These are phyloP conservation scores for Acanthosepion lycidas DNA, from an alignment of 2,888 invertebrate genomes.

Conservation along the genomic window DNA sequence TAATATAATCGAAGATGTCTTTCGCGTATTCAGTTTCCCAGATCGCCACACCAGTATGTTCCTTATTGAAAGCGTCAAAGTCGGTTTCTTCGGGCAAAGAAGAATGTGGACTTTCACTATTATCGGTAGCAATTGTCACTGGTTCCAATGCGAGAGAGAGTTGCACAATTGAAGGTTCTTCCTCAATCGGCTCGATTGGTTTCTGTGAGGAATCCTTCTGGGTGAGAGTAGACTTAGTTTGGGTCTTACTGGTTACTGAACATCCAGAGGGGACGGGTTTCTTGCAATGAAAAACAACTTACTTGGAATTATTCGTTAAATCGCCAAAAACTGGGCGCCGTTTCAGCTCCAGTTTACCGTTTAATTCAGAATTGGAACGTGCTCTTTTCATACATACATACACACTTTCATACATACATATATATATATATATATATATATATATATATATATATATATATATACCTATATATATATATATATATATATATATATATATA, in stretches of 20 bases:
- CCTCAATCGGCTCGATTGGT: background rate
- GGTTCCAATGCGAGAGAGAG: background rate
- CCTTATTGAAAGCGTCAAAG: constrained; percentile 81
- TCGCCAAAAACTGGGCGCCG: background rate
- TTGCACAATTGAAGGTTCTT: background rate
- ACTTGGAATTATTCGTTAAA: background rate
- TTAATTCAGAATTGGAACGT: background rate
- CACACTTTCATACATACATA: too few species aligned
- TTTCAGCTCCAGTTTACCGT: background rate
- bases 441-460: too few species aligned
- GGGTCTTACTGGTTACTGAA: background rate
- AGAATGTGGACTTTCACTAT: background rate
- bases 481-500: too few species aligned
- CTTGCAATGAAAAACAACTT: background rate
- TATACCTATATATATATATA: too few species aligned
- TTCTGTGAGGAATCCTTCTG: background rate
- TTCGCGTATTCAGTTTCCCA: constrained; percentile 92
- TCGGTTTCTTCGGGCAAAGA: constrained; percentile 38
- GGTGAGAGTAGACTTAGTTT: background rate
- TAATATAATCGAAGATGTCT: constrained; percentile 96
- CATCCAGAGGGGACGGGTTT: background rate
- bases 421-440: too few species aligned
- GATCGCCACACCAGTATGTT: constrained; percentile 87
- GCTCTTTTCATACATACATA: too few species aligned
- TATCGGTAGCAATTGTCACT: background rate